Percentiles rank a stretch among this genome's conserved stretches.
Evolutionary conservation across 2,888 invertebrate species (phyloP).

Genomic region (Mesoligia furuncula): DNA sequence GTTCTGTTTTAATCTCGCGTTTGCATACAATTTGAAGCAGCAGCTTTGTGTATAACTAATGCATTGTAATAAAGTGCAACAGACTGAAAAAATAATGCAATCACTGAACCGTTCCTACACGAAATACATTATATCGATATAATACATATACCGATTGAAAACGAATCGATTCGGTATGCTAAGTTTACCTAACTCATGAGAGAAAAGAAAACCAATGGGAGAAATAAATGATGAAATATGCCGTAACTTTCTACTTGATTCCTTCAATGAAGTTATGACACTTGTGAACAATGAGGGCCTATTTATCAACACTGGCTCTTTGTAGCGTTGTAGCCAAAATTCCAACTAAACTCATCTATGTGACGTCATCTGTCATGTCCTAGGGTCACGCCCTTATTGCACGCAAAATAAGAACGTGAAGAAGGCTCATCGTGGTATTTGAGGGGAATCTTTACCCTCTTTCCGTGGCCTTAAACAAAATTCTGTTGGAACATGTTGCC

Average conservation of each 20-base stretch:
- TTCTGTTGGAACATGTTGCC: not conserved
- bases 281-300: conserved; percentile 48
- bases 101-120: not conserved
- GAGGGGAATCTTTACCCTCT: not conserved
- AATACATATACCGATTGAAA: not conserved
- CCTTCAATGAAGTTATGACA: conserved; percentile 45
- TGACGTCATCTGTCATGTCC: conserved; percentile 58
- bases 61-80: conserved; percentile 35
- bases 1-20: conserved; percentile 43
- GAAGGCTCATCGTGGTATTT: conserved; percentile 7
- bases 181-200: conserved; percentile 17
- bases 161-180: conserved; percentile 4
- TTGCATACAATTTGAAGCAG: conserved; percentile 34
- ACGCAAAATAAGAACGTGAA: not conserved
- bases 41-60: conserved; percentile 28
- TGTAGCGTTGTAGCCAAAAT: conserved; percentile 49
- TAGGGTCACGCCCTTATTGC: conserved; percentile 19
- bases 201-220: conserved; percentile 15
- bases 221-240: conserved; percentile 30
- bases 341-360: conserved; percentile 64
- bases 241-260: conserved; percentile 30
- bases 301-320: conserved; percentile 56
- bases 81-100: conserved; percentile 34
- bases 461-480: not conserved
- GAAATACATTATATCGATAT: conserved; percentile 18